A percentile compares a stretch with the other conserved stretches of the same genome.
Evolutionary conservation across 2,113 vertebrate genomes (phyloP).

Genomic region (Periophthalmus modestus): DNA sequence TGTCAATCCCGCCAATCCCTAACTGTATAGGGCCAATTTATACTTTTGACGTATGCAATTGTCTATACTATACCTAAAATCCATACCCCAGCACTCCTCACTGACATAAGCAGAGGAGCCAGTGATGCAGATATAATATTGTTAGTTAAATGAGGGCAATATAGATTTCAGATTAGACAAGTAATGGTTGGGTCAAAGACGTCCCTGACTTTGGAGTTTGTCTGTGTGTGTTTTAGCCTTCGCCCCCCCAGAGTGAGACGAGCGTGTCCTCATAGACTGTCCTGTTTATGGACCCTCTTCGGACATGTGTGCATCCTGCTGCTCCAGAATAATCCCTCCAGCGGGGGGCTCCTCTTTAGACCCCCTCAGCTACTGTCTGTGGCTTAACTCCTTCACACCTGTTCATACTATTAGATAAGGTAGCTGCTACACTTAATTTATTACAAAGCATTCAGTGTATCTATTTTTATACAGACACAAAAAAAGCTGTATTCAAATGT

Average conservation of each 20-base stretch:
- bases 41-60: too few species aligned
- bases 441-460: too few species aligned
- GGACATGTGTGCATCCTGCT: conserved; percentile 62
- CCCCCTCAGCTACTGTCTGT: conserved; percentile 56
- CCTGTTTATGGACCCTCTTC: conserved; percentile 47
- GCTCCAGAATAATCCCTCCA: conserved; percentile 70
- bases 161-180: not conserved
- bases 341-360: conserved; percentile 63
- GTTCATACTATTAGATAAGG: conserved; percentile 53
- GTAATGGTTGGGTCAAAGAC: not conserved
- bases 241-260: not conserved
- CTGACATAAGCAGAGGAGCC: not conserved
- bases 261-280: conserved; percentile 30
- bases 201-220: not conserved
- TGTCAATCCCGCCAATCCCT: too few species aligned
- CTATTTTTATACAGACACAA: too few species aligned
- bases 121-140: not conserved
- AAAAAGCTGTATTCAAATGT: too few species aligned
- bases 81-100: too few species aligned
- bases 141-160: not conserved
- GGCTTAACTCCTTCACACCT: conserved; percentile 66
- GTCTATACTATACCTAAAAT: too few species aligned
- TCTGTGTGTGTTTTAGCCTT: too few species aligned
- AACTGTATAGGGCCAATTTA: too few species aligned
- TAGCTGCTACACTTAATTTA: too few species aligned